Evolutionary conservation across 2,113 vertebrate species (phyloP).

Genomic region (Puntigrus tetrazona): DNA sequence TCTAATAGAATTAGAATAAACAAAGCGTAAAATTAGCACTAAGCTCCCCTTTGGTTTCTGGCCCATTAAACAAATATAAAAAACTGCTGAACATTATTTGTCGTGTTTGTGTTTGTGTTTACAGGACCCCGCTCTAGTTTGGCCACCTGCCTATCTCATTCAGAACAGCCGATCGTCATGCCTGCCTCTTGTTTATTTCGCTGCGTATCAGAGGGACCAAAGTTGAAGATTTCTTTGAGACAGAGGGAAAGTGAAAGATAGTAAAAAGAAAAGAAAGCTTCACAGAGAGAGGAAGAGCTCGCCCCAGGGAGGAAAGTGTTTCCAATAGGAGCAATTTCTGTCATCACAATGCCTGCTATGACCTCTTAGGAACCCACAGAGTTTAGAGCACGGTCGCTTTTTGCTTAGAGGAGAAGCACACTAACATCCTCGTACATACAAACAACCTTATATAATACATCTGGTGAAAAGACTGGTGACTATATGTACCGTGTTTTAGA

Average conservation of each 20-base stretch:
- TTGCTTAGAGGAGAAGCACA: slow-evolving; percentile 41
- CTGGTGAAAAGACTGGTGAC: background rate
- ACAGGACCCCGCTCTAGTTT: slow-evolving; percentile 16
- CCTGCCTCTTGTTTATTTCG: slow-evolving; percentile 27
- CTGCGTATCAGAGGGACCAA: background rate
- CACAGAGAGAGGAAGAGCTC: slow-evolving; percentile 14
- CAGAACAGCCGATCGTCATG: background rate
- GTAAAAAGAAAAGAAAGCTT: slow-evolving; percentile 5
- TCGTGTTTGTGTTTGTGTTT: slow-evolving; percentile 25
- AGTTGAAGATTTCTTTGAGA: slow-evolving; percentile 25
- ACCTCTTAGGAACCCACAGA: slow-evolving; percentile 65
- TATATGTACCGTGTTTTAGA: background rate
- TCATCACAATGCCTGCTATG: slow-evolving; percentile 65
- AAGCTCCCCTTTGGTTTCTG: slow-evolving; percentile 58
- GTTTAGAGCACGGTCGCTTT: slow-evolving; percentile 60
- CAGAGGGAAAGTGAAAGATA: background rate
- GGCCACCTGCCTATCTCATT: slow-evolving; percentile 30
- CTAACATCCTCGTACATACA: background rate
- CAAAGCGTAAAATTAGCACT: slow-evolving; percentile 62
- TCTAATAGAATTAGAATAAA: slow-evolving; percentile 65
- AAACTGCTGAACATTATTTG: slow-evolving; percentile 16
- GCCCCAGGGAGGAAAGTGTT: slow-evolving; percentile 57
- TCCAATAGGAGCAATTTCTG: slow-evolving; percentile 68
- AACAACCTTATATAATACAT: background rate
- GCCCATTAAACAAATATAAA: slow-evolving; percentile 49